Percentiles rank a stretch among this genome's conserved stretches.
These are phyloP conservation scores for Porites evermanni DNA, from an alignment of 92 coral and sea anemone genomes.

Conservation along the genomic window DNA sequence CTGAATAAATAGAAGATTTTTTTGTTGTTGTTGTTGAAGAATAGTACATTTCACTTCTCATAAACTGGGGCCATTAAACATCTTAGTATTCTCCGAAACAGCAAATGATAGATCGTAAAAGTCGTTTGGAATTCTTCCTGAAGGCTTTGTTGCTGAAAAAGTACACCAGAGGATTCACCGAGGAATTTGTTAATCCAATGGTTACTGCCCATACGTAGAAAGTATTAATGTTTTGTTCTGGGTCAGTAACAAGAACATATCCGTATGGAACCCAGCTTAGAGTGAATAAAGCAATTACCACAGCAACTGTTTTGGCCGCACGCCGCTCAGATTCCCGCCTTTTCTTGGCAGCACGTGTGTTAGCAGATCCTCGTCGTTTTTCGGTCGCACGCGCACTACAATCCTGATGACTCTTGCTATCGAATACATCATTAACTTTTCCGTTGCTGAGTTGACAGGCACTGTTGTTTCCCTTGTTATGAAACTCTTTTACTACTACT, in stretches of 20 bases:
- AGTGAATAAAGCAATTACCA: slow-evolving; percentile 72
- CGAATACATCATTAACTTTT: neutral
- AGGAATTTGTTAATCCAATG: slow-evolving; percentile 70
- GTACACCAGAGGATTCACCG: slow-evolving; percentile 68
- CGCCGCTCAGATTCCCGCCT: slow-evolving; percentile 59
- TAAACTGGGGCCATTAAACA: no score
- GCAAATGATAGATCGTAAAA: neutral
- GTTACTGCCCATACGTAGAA: slow-evolving; percentile 77
- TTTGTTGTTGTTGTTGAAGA: neutral
- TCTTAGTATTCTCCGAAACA: neutral
- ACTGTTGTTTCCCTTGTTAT: neutral
- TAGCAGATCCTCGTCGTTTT: neutral
- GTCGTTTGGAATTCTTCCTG: slow-evolving; percentile 17
- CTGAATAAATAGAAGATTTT: no score
- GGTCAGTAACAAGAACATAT: slow-evolving; percentile 53
- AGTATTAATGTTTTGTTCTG: slow-evolving; percentile 59
- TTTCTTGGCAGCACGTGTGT: slow-evolving; percentile 1
- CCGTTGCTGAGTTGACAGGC: neutral
- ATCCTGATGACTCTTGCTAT: slow-evolving; percentile 16
- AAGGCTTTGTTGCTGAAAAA: slow-evolving; percentile 62
- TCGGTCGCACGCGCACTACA: slow-evolving; percentile 44
- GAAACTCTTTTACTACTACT: neutral
- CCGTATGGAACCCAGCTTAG: slow-evolving; percentile 78
- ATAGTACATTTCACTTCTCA: no score
- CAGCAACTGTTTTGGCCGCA: slow-evolving; percentile 73